Percentiles rank a stretch among this genome's conserved stretches.
Conservation (phyloP, 2,888 invertebrate species). For the Portevinia maculata region DNA sequence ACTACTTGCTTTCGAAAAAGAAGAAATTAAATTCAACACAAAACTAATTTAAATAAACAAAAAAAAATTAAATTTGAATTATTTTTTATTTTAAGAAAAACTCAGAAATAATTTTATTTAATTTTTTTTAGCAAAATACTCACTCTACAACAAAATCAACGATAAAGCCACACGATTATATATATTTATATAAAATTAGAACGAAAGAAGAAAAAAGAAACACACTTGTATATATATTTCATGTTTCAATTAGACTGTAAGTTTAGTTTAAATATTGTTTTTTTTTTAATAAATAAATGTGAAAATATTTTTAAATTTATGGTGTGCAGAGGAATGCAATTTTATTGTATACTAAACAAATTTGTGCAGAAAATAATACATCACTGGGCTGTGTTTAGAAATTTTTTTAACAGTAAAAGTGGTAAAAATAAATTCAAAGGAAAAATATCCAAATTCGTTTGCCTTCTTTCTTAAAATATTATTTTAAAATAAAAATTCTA, state of each 20-base stretch:
- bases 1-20: constrained; percentile 56
- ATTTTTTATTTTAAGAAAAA: constrained; percentile 9
- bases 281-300: constrained; percentile 13
- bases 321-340: constrained; percentile 52
- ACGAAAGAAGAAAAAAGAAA: constrained; percentile 70
- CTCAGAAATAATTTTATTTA: constrained; percentile 42
- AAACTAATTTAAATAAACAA: constrained; percentile 39
- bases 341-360: constrained; percentile 33
- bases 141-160: constrained; percentile 79
- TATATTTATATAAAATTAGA: constrained; percentile 72
- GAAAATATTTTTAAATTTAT: constrained; percentile 34
- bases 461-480: constrained; percentile 34
- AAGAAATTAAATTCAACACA: constrained; percentile 30
- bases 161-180: constrained; percentile 79
- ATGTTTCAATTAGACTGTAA: constrained; percentile 67
- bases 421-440: constrained; percentile 23
- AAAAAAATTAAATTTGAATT: constrained; percentile 21
- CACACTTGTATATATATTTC: constrained; percentile 73
- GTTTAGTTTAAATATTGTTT: constrained; percentile 16
- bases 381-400: constrained; percentile 22
- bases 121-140: constrained; percentile 73
- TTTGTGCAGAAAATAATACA: constrained; percentile 49
- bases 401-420: constrained; percentile 19
- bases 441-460: constrained; percentile 42
- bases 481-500: constrained; percentile 31